Base-by-base conservation (phyloP, 1,140 invertebrate species). In the Drosophila mayri region DNA sequence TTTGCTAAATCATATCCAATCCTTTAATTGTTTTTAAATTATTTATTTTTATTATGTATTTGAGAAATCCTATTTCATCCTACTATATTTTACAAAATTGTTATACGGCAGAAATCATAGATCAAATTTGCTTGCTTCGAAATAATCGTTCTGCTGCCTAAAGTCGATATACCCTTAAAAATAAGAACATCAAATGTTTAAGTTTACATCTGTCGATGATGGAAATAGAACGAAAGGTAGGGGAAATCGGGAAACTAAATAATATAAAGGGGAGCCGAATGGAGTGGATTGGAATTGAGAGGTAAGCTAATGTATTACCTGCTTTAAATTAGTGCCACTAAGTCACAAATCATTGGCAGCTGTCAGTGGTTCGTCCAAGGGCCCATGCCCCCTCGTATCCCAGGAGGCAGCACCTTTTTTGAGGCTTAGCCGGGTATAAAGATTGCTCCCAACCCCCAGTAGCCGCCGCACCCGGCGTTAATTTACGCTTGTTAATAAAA, bases 401-500 rank as follows among this genome's bases (percentile, higher is more conserved):
- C 30, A 7, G 35, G 28, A 35, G 35, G 20, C 20, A 54, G 7
- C 30, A 25, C 47, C 46, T 30, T 25, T 22, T 30, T 25, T 22
- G 11, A 41, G 70, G 38, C 67, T 55, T 25, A 47, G 32, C 43
- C 12, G 10, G 55, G 18, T 38, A 55, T 43, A 55, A 46, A 57
- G 43, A 44, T 71, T 40, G 54, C 12, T 35, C 54, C 50, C 50
- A 37, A 37, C 37, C 50, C n/a, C 65, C 20, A 43, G 57, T 41
- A 22, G 28, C 12, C 32, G 46, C 43, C 37, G 25, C 30, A 28
- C 18, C 18, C 68, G 16, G 59, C 35, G 43, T 76, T 76, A 49
- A 70, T 76, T 77, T 70, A 35, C 55, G 52, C 72, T 66, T 62
- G 68, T 79, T 87, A 76, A 79, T 72, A 83, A 41, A 73, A 87